phyloP scores from a whole-genome alignment of 1,140 invertebrate species.

The Aricia agestis region DNA sequence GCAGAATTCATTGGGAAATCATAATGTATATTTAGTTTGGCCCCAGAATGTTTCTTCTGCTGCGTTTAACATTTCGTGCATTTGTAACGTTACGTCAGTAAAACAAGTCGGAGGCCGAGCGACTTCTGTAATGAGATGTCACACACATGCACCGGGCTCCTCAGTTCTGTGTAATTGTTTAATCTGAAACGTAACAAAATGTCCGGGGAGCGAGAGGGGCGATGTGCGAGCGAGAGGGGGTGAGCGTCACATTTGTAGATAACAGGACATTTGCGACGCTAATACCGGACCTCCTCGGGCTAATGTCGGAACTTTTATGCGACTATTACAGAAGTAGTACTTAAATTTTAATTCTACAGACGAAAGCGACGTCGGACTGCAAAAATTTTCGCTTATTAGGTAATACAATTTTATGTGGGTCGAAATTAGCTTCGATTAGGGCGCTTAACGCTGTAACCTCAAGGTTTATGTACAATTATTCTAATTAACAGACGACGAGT shows the following conservation, averaged over 20 bases:
- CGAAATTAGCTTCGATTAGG: neutral
- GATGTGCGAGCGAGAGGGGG: neutral
- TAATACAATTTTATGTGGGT: neutral
- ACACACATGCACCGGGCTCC: neutral
- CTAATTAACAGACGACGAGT: too few species aligned
- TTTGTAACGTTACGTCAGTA: neutral
- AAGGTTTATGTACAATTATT: too few species aligned
- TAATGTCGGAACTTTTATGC: slow-evolving; percentile 1
- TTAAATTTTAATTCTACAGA: neutral
- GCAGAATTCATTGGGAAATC: neutral
- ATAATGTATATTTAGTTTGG: neutral
- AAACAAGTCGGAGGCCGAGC: neutral
- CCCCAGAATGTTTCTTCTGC: neutral
- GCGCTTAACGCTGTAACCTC: too few species aligned
- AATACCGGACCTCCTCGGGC: neutral
- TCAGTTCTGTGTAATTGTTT: neutral
- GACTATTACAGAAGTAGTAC: neutral
- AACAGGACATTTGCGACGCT: neutral
- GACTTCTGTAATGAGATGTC: neutral
- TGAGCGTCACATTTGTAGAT: neutral
- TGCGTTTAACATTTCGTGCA: neutral
- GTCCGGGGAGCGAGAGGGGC: neutral
- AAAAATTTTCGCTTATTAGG: neutral
- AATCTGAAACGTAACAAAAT: too few species aligned
- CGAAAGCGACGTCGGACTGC: neutral